These are phyloP conservation scores for Petroica traversi DNA, from an alignment of 2,113 vertebrate species.

Conservation along the genomic window DNA sequence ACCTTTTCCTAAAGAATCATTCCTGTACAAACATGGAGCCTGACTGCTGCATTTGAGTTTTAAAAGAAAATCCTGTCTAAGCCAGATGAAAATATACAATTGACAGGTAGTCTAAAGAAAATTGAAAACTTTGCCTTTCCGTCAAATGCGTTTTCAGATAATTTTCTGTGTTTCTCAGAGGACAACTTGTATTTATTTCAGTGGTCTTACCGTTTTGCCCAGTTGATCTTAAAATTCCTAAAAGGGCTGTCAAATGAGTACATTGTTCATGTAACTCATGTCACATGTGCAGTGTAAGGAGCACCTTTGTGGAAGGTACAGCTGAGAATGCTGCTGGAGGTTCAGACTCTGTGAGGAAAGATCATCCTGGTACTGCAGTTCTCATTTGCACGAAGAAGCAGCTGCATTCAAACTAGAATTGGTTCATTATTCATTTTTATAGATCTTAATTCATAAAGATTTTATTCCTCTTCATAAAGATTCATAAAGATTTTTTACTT, in stretches of 20 bases:
- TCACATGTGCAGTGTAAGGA: background rate
- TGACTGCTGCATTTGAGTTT: background rate
- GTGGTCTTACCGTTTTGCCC: background rate
- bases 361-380: background rate
- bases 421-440: background rate
- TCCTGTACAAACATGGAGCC: background rate
- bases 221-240: background rate
- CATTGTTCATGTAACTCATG: no score
- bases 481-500: background rate
- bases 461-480: no score
- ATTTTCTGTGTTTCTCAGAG: background rate
- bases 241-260: background rate
- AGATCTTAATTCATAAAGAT: background rate
- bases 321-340: background rate
- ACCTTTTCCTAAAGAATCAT: background rate
- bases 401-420: background rate
- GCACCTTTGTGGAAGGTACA: background rate
- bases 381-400: background rate
- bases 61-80: background rate
- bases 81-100: background rate
- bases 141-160: background rate
- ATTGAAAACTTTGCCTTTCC: background rate
- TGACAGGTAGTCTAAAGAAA: background rate
- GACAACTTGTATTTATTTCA: background rate
- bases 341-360: background rate